A percentile compares a stretch with the other conserved stretches of the same genome.
These are phyloP conservation scores for Neodiprion pinetum DNA, from an alignment of 1,140 invertebrate species.

Conservation along the genomic window DNA sequence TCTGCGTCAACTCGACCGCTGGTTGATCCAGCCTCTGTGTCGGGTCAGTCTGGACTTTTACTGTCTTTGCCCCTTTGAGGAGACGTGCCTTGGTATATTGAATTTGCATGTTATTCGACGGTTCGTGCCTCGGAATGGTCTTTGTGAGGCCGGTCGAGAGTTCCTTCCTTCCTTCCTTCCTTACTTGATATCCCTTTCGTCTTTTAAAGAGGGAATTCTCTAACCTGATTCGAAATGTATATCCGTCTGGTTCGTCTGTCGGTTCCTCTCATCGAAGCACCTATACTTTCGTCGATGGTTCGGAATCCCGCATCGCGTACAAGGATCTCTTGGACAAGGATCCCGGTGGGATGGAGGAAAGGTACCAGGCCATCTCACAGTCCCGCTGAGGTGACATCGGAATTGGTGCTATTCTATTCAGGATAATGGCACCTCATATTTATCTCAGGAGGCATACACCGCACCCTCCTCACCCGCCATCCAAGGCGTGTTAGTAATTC, in stretches of 20 bases:
- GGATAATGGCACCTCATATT: conserved; percentile 7
- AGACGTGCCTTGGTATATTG: neutral
- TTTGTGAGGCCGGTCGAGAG: neutral
- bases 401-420: conserved; percentile 3
- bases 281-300: neutral
- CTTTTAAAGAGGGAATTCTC: neutral
- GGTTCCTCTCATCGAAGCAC: neutral
- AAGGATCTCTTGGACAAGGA: too few species aligned
- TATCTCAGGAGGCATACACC: conserved; percentile 4
- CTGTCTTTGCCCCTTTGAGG: neutral
- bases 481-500: neutral
- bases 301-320: too few species aligned
- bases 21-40: neutral
- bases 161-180: conserved; percentile 4
- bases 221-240: neutral
- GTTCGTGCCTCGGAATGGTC: neutral
- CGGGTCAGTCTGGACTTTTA: neutral
- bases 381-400: neutral
- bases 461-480: neutral
- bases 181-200: neutral
- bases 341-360: neutral
- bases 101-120: conserved; percentile 4
- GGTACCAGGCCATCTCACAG: neutral
- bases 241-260: neutral
- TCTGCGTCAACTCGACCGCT: neutral